Conservation (phyloP, 2,113 vertebrate species). For the Corythornis cristatus region DNA sequence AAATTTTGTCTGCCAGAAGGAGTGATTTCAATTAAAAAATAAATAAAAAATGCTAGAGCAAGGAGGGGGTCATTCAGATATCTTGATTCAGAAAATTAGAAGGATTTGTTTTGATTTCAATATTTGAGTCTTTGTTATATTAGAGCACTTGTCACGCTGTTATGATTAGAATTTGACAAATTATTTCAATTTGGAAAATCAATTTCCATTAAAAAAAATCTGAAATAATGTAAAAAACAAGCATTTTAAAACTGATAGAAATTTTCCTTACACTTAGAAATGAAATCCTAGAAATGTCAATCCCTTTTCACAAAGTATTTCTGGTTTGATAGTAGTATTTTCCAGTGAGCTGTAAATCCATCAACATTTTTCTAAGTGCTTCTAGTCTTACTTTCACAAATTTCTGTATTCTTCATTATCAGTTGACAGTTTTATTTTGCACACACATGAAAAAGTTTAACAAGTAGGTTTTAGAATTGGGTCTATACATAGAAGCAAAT, state of each 20-base stretch:
- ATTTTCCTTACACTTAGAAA: neutral
- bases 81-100: slow-evolving; percentile 38
- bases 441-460: neutral
- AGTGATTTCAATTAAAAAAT: neutral
- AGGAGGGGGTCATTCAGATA: neutral
- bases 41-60: neutral
- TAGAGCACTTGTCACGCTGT: slow-evolving; percentile 46
- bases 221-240: neutral
- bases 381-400: neutral
- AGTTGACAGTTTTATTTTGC: neutral
- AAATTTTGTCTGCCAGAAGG: neutral
- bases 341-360: neutral
- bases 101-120: slow-evolving; percentile 43
- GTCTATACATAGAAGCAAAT: neutral
- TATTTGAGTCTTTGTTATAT: slow-evolving; percentile 31
- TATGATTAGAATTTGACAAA: slow-evolving; percentile 47
- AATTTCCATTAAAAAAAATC: neutral
- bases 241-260: neutral
- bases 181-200: slow-evolving; percentile 46
- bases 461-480: neutral
- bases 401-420: neutral
- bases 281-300: neutral
- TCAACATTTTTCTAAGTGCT: neutral
- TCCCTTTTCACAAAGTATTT: neutral
- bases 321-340: neutral